Percentiles rank a stretch among this genome's conserved stretches.
phyloP scores from a whole-genome alignment of 1,140 invertebrate genomes.

The Ectropis grisescens region DNA sequence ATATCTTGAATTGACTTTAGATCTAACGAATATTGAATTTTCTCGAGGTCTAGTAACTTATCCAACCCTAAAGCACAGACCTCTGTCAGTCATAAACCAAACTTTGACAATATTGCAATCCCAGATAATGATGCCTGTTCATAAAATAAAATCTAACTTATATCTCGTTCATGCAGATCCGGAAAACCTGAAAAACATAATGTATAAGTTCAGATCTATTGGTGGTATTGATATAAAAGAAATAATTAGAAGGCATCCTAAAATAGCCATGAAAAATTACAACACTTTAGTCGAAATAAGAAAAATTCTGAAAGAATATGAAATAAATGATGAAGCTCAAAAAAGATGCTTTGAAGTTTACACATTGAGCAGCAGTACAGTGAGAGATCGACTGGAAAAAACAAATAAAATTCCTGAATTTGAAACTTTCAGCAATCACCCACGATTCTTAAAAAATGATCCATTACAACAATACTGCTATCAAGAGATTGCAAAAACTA shows the following conservation, averaged over 20 bases:
- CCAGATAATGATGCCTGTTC: conserved; percentile 49
- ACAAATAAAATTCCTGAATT: conserved; percentile 64
- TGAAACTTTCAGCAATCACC: conserved; percentile 59
- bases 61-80: conserved; percentile 60
- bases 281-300: conserved; percentile 51
- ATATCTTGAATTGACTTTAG: conserved; percentile 58
- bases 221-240: conserved; percentile 58
- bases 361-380: conserved; percentile 40
- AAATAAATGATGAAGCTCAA: conserved; percentile 53
- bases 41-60: conserved; percentile 53
- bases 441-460: conserved; percentile 68
- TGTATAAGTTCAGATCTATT: conserved; percentile 52
- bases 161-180: conserved; percentile 62
- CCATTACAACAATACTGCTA: conserved; percentile 51
- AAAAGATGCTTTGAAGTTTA: conserved; percentile 57
- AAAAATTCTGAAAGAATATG: conserved; percentile 55
- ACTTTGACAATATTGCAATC: conserved; percentile 60
- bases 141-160: conserved; percentile 65
- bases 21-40: conserved; percentile 58
- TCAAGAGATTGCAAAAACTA: conserved; percentile 59
- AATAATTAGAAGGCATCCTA: conserved; percentile 57
- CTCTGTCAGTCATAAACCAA: conserved; percentile 55
- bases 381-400: conserved; percentile 58
- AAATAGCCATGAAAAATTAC: conserved; percentile 52
- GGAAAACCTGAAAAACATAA: conserved; percentile 55